A percentile compares a stretch with the other conserved stretches of the same genome.
Evolutionary conservation across 2,888 invertebrate species (phyloP).

Genomic region (Crioceris asparagi): DNA sequence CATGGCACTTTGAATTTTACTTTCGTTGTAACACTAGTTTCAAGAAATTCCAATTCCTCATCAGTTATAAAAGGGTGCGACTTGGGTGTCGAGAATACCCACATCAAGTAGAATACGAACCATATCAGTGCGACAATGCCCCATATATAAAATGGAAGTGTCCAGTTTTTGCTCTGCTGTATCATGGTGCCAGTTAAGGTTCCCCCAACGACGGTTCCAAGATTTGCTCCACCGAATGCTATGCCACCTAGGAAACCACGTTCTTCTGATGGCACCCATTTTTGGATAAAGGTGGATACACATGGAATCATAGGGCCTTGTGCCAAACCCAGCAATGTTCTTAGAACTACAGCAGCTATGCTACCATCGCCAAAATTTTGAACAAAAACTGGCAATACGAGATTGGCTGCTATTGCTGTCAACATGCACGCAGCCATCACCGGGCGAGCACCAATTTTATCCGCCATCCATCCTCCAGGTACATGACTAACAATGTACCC

Average conservation of each 20-base stretch:
- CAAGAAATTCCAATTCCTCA: conserved; percentile 14
- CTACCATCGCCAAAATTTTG: conserved; percentile 55
- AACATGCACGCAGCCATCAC: conserved; percentile 68
- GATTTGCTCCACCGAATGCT: conserved; percentile 65
- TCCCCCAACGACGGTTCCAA: conserved; percentile 53
- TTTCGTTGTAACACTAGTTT: conserved; percentile 4
- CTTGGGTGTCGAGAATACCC: conserved; percentile 45
- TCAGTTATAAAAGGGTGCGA: conserved; percentile 35
- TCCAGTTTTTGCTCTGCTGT: conserved; percentile 54
- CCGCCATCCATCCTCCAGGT: conserved; percentile 69
- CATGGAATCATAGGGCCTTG: conserved; percentile 69
- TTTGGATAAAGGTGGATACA: conserved; percentile 41
- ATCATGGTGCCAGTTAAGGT: conserved; percentile 48
- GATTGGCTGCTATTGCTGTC: conserved; percentile 65
- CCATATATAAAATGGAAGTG: conserved; percentile 70
- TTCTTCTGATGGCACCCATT: conserved; percentile 69
- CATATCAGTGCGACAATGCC: conserved; percentile 61
- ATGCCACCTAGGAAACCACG: conserved; percentile 64
- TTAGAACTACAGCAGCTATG: conserved; percentile 54
- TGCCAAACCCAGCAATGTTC: conserved; percentile 54
- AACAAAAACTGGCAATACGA: conserved; percentile 52
- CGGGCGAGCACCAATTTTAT: conserved; percentile 75
- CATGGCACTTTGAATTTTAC: conserved; percentile 11
- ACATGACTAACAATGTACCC: conserved; percentile 75
- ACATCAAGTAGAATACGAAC: conserved; percentile 41